Conservation (phyloP, 2,797 vertebrate genomes). For the Enteromius treurensis region DNA sequence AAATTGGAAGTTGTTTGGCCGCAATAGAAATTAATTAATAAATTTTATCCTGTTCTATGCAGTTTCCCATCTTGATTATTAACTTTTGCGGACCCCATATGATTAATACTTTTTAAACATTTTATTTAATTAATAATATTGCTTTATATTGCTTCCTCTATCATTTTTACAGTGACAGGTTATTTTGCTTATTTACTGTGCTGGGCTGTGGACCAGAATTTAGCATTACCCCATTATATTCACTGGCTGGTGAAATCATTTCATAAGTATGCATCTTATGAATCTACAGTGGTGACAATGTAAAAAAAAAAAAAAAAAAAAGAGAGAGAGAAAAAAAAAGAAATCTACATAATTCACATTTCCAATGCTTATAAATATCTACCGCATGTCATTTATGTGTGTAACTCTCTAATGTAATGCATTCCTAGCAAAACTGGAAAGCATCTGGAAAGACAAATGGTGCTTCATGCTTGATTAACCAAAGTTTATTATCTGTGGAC, state of each 20-base stretch:
- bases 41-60: background rate
- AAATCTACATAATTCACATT: background rate
- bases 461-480: slow-evolving; percentile 1
- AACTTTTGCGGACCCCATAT: background rate
- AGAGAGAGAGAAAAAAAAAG: too few relatives aligned
- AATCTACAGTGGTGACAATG: background rate
- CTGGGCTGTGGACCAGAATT: slow-evolving; percentile 16
- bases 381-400: background rate
- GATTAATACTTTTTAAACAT: background rate
- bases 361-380: background rate
- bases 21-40: background rate
- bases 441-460: slow-evolving; percentile 2
- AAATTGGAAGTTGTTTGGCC: background rate
- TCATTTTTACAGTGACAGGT: slow-evolving; percentile 19
- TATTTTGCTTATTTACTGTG: slow-evolving; percentile 18
- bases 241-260: slow-evolving; percentile 11
- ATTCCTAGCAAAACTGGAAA: background rate
- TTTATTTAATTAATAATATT: background rate
- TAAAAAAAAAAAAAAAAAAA: background rate
- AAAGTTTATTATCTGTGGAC: slow-evolving; percentile 23
- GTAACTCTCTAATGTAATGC: slow-evolving; percentile 7
- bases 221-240: background rate
- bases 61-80: background rate
- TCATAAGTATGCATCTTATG: background rate
- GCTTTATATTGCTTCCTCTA: background rate